Evolutionary conservation across 2,888 invertebrate genomes (phyloP).

Genomic region (Tanypteryx hageni): DNA sequence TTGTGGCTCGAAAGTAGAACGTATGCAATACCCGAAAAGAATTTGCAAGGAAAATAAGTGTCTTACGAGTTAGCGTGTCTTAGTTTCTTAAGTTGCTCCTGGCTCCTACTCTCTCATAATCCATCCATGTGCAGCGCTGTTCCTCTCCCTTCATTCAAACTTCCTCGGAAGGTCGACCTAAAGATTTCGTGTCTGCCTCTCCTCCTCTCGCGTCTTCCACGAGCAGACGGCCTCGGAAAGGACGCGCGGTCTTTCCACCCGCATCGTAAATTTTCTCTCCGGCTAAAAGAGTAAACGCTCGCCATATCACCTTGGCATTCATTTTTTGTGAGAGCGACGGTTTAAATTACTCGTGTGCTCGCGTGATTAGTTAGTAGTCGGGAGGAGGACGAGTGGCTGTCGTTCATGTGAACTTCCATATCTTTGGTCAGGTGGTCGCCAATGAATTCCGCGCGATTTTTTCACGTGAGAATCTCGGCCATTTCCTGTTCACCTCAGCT

Average conservation of each 20-base stretch:
- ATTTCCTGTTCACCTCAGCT: no score
- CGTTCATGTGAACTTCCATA: no score
- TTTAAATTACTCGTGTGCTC: slow-evolving; percentile 9
- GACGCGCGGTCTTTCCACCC: neutral
- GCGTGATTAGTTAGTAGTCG: neutral
- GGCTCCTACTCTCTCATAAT: neutral
- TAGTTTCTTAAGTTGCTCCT: neutral
- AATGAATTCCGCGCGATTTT: no score
- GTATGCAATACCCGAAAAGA: no score
- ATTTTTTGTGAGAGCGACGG: neutral
- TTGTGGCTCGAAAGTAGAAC: no score
- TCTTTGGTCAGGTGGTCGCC: no score
- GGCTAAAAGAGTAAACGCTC: neutral
- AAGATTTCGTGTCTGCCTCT: no score
- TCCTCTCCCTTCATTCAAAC: neutral
- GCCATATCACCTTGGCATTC: neutral
- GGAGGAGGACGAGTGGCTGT: neutral
- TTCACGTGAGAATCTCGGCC: no score
- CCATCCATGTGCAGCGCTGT: neutral
- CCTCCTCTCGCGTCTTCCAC: no score
- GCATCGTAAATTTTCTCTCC: neutral
- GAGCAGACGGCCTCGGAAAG: no score
- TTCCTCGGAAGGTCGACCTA: neutral
- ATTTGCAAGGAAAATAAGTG: no score
- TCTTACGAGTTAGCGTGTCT: no score